Evolutionary conservation across 2,888 invertebrate genomes (phyloP).

Genomic region (Amblyjoppa proteus): DNA sequence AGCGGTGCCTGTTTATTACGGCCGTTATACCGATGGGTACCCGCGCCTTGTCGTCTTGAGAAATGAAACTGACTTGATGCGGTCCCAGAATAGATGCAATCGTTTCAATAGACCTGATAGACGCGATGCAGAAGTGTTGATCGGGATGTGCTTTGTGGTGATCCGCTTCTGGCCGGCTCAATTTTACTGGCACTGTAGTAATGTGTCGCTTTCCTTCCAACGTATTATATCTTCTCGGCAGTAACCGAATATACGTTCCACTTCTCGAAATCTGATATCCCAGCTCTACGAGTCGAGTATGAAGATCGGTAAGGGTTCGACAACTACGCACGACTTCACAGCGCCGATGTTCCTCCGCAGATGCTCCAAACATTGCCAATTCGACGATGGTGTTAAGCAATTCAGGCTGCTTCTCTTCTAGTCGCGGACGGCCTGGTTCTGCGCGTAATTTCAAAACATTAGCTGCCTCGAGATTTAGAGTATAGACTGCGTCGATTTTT

Average conservation of each 20-base stretch:
- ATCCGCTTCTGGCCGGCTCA: conserved; percentile 56
- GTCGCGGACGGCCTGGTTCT: conserved; percentile 72
- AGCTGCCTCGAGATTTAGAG: conserved; percentile 34
- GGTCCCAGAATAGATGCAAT: conserved; percentile 69
- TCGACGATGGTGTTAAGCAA: conserved; percentile 76
- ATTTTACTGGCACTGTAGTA: conserved; percentile 75
- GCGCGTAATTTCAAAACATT: conserved; percentile 52
- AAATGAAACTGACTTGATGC: conserved; percentile 72
- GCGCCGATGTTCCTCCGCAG: conserved; percentile 74
- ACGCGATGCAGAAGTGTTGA: conserved; percentile 50
- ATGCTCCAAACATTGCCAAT: conserved; percentile 77
- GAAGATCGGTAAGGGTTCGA: conserved; percentile 70
- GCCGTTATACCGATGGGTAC: conserved; percentile 82
- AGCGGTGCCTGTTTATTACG: conserved; percentile 80
- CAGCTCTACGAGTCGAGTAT: conserved; percentile 42
- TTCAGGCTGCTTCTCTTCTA: conserved; percentile 76
- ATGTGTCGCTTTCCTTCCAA: conserved; percentile 75
- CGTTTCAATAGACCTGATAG: conserved; percentile 68
- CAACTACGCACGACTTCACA: conserved; percentile 71
- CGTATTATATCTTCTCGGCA: conserved; percentile 69
- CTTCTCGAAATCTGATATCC: conserved; percentile 66
- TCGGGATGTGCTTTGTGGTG: conserved; percentile 60
- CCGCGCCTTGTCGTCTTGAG: conserved; percentile 78
- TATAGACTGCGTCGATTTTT: neutral
- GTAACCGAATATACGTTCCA: conserved; percentile 71